phyloP scores from a whole-genome alignment of 2,888 invertebrate species.

The Capitulum mitella region DNA sequence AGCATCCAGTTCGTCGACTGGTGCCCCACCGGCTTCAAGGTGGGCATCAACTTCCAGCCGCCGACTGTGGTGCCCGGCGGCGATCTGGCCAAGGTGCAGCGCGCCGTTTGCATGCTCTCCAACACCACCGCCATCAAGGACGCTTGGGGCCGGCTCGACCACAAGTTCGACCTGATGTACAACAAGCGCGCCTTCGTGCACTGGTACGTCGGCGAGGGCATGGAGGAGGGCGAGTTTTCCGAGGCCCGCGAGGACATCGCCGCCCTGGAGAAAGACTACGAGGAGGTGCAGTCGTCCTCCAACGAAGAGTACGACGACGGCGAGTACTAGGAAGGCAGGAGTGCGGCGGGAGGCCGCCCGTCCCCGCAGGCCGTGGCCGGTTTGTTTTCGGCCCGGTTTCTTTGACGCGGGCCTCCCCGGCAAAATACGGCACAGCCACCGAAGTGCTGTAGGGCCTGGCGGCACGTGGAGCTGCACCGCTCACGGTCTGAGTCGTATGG shows the following conservation, averaged over 20 bases:
- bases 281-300: conserved; percentile 26
- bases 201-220: conserved; percentile 46
- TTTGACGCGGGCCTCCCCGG: too few species aligned
- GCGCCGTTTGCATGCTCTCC: conserved; percentile 56
- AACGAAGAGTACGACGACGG: conserved; percentile 12
- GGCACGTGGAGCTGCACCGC: too few species aligned
- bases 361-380: too few species aligned
- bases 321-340: conserved; percentile 21
- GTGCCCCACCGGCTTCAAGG: conserved; percentile 48
- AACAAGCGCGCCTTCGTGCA: conserved; percentile 52
- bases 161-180: conserved; percentile 53
- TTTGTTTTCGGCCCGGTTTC: too few species aligned
- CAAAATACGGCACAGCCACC: too few species aligned
- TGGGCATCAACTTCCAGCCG: conserved; percentile 54
- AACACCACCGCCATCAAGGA: conserved; percentile 76
- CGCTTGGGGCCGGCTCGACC: conserved; percentile 52
- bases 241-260: conserved; percentile 31
- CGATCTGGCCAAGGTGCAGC: conserved; percentile 47
- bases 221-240: conserved; percentile 32
- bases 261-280: conserved; percentile 28
- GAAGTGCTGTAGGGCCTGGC: too few species aligned
- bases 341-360: background rate
- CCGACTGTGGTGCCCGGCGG: conserved; percentile 49
- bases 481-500: too few species aligned
- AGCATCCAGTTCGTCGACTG: conserved; percentile 49